A percentile compares a stretch with the other conserved stretches of the same genome.
Evolutionary conservation across 2,888 invertebrate genomes (phyloP).

Genomic region (Adineta ricciae): DNA sequence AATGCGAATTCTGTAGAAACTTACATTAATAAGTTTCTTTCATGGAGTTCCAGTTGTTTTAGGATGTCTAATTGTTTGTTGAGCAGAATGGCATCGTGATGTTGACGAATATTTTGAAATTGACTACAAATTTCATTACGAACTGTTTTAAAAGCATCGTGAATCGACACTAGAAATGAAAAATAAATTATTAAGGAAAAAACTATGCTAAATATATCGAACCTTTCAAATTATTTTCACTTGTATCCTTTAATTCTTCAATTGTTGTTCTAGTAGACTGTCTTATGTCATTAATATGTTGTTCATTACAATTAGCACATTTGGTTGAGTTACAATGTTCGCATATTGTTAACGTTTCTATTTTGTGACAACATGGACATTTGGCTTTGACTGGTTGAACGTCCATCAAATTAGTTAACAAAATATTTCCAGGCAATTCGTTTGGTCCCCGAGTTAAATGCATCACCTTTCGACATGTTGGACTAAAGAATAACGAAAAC

Average conservation of each 20-base stretch:
- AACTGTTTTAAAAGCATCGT: not conserved
- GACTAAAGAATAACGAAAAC: not conserved
- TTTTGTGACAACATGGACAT: not conserved
- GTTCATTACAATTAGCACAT: constrained; percentile 12
- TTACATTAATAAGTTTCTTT: not conserved
- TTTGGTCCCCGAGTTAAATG: not conserved
- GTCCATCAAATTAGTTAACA: not conserved
- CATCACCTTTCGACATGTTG: not conserved
- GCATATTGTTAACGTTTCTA: not conserved
- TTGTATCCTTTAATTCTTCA: not conserved
- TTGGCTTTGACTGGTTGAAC: constrained; percentile 13
- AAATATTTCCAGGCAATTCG: not conserved
- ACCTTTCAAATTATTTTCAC: not conserved
- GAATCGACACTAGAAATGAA: not conserved
- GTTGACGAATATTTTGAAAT: constrained; percentile 12
- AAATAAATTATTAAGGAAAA: no score
- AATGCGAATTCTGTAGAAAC: not conserved
- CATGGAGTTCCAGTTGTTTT: not conserved
- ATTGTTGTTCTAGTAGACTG: not conserved
- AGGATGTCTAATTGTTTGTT: not conserved
- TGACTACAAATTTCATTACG: not conserved
- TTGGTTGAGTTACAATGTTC: not conserved
- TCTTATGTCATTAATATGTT: not conserved
- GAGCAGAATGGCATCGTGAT: not conserved
- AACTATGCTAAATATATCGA: not conserved